phyloP scores from a whole-genome alignment of 2,113 vertebrate genomes.

The Charadrius vociferus region DNA sequence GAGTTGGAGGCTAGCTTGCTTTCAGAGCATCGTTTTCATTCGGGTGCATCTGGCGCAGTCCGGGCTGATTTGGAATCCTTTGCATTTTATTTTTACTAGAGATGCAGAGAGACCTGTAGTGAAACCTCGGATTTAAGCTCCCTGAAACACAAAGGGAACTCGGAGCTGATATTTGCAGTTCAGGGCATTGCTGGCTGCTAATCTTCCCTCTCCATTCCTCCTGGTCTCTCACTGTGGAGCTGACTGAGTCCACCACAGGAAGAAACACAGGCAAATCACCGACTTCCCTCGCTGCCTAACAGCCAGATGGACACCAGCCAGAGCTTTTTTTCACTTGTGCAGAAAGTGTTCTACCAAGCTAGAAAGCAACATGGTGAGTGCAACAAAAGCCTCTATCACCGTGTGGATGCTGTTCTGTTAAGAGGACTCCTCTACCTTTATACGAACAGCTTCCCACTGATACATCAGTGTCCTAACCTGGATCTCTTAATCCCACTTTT shows the following conservation, averaged over 20 bases:
- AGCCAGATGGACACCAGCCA: constrained; percentile 35
- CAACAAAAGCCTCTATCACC: background rate
- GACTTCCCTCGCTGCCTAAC: background rate
- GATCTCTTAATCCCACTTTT: background rate
- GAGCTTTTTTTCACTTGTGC: constrained; percentile 17
- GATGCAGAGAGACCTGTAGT: background rate
- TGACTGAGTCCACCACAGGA: background rate
- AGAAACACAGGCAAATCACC: constrained; percentile 11
- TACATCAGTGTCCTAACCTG: background rate
- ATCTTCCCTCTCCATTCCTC: background rate
- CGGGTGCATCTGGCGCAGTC: background rate
- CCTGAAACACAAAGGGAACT: background rate
- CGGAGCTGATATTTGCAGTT: background rate
- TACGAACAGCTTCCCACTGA: background rate
- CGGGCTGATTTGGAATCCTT: background rate
- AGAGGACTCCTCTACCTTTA: background rate
- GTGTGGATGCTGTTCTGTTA: background rate
- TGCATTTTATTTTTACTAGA: background rate
- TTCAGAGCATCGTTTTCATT: background rate
- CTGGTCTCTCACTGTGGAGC: background rate
- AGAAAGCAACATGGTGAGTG: background rate
- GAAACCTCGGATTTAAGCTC: background rate
- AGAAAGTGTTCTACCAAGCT: background rate
- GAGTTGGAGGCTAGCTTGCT: constrained; percentile 26
- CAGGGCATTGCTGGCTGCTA: background rate